These are phyloP conservation scores for Delphinus delphis DNA, from an alignment of 2,113 vertebrate species.

Conservation along the genomic window DNA sequence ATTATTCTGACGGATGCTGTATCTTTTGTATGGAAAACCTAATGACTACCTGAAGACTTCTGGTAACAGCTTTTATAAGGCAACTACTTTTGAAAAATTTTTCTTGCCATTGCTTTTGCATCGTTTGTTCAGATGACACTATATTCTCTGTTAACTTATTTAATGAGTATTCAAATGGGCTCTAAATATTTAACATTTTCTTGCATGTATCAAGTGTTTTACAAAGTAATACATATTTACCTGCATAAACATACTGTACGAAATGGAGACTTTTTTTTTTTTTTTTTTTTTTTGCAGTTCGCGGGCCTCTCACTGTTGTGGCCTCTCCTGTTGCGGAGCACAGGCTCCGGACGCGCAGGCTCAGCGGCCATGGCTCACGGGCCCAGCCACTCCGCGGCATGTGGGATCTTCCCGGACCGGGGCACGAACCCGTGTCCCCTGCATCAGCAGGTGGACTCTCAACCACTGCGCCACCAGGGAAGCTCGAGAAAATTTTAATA, in stretches of 20 bases:
- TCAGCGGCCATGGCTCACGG: too few species aligned
- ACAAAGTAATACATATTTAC: neutral
- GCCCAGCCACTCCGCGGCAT: too few species aligned
- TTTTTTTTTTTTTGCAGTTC: too few species aligned
- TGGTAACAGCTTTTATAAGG: neutral
- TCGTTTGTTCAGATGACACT: neutral
- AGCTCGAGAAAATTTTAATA: neutral
- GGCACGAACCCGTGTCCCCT: too few species aligned
- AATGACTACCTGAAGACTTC: neutral
- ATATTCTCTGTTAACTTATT: neutral
- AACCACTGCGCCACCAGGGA: too few species aligned
- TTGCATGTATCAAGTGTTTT: neutral
- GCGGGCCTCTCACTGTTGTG: too few species aligned
- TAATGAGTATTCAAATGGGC: neutral
- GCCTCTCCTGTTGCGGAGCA: too few species aligned
- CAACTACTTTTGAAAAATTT: neutral
- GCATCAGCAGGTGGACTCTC: too few species aligned
- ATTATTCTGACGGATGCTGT: neutral
- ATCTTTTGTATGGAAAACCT: neutral
- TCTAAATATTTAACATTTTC: neutral
- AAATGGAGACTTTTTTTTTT: neutral
- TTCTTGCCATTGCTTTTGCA: slow-evolving; percentile 6
- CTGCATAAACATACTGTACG: neutral
- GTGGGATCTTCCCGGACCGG: too few species aligned
- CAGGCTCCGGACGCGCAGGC: too few species aligned